A percentile compares a stretch with the other conserved stretches of the same genome.
These are phyloP conservation scores for Galagoides demidoff DNA, from an alignment of 2,797 vertebrate species.

Conservation along the genomic window DNA sequence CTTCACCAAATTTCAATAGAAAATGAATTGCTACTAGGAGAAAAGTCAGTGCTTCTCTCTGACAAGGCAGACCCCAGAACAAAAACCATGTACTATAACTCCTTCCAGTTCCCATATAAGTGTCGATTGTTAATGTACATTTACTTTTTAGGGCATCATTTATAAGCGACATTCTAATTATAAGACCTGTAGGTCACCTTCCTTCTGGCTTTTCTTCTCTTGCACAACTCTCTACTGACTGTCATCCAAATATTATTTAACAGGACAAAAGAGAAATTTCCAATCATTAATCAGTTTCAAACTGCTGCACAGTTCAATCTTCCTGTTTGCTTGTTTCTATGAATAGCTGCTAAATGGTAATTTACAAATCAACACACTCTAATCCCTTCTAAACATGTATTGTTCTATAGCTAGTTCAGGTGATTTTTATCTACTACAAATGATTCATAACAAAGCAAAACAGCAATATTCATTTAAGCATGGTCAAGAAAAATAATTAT, in stretches of 20 bases:
- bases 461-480: not conserved
- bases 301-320: constrained; percentile 30
- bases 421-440: constrained; percentile 26
- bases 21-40: not conserved
- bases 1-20: constrained; percentile 39
- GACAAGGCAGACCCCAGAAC: constrained; percentile 74
- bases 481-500: constrained; percentile 37
- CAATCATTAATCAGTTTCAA: constrained; percentile 60
- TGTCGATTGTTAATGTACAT: not conserved
- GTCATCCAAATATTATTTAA: constrained; percentile 72
- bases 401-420: not conserved
- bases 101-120: constrained; percentile 46
- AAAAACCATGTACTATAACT: constrained; percentile 67
- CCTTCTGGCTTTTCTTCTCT: constrained; percentile 49
- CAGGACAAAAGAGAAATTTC: constrained; percentile 63
- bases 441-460: not conserved
- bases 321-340: constrained; percentile 14
- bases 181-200: constrained; percentile 60
- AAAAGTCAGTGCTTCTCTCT: constrained; percentile 15
- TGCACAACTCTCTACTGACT: constrained; percentile 48
- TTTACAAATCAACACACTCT: not conserved
- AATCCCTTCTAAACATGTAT: not conserved
- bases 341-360: constrained; percentile 50
- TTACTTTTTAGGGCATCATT: constrained; percentile 58
- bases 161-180: constrained; percentile 67